Percentiles rank a stretch among this genome's conserved stretches.
Evolutionary conservation across 2,113 vertebrate species (phyloP).

Genomic region (Carettochelys insculpta): DNA sequence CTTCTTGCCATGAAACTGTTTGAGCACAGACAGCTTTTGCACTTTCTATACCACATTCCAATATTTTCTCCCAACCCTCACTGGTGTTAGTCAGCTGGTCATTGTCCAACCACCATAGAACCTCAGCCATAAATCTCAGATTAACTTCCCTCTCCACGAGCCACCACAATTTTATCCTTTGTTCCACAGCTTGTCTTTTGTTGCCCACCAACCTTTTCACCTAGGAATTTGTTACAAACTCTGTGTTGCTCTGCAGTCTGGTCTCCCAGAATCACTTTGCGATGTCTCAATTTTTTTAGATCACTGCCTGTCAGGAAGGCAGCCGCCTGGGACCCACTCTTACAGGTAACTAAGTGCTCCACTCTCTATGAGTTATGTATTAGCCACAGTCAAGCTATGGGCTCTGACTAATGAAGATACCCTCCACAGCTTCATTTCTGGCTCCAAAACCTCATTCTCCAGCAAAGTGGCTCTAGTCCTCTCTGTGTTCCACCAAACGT

Average conservation of each 20-base stretch:
- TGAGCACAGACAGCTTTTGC: neutral
- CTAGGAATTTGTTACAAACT: neutral
- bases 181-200: neutral
- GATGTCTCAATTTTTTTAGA: neutral
- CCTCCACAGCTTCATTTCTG: neutral
- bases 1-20: neutral
- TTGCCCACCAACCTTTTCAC: neutral
- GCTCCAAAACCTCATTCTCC: neutral
- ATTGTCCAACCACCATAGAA: neutral
- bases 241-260: neutral
- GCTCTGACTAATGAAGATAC: neutral
- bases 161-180: neutral
- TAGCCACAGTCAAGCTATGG: neutral
- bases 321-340: neutral
- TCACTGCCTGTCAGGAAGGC: neutral
- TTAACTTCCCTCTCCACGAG: too few species aligned
- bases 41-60: neutral
- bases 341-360: neutral
- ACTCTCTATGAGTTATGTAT: neutral
- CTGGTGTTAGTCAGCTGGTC: neutral
- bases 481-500: neutral
- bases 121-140: neutral
- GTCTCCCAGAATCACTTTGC: neutral
- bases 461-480: neutral
- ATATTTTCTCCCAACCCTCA: neutral